Base-by-base conservation (phyloP, 2,113 vertebrate species). In the Candoia aspera region DNA sequence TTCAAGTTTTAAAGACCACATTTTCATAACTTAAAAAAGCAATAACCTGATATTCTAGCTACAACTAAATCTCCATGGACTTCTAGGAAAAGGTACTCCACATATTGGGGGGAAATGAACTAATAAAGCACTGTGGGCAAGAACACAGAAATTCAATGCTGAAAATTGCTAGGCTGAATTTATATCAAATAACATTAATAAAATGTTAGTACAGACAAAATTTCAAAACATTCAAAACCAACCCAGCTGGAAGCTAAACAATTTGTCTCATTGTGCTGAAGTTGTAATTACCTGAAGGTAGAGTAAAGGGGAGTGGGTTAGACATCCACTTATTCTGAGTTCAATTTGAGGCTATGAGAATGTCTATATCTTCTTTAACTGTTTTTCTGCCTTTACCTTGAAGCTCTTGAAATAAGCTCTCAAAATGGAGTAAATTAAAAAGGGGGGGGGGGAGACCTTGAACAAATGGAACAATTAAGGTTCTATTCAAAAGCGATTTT, bases 391-490 rank as follows among this genome's bases (percentile, higher is more conserved):
- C 91, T 46, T 89, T 86, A 73, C 88, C 24, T 1, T 86, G 59
- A 0, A 79, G 88, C 73, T 95, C 89, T 88, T 92, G 83, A 91
- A 92, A 92, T 88, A 91, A 94, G 86, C 92, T 93, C 84, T 93
- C 88, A 92, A 91, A 90, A 93, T 91, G 83, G 59, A 91, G 83
- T 92, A 93, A 42, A 42, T 0, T 0, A 94, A 94, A 92, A 92
- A 87, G 1, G 8, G 21, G 49, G 92, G 26, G 88, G 90, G 93
- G 92, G 94, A 93, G 94, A 0, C 92, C 0, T 58, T 91, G 46
- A 92, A 91, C 91, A 86, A 0, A 26, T 54, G 93, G 55, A 96
- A 93, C 91, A 93, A 94, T 95, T 95, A 94, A 86, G 60, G 87
- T 53, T 95, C 68, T 94, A 86, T 62, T 94, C 94, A 96, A 94